These are phyloP conservation scores for Drosophila limbata DNA, from an alignment of 2,888 invertebrate genomes.

Conservation along the genomic window DNA sequence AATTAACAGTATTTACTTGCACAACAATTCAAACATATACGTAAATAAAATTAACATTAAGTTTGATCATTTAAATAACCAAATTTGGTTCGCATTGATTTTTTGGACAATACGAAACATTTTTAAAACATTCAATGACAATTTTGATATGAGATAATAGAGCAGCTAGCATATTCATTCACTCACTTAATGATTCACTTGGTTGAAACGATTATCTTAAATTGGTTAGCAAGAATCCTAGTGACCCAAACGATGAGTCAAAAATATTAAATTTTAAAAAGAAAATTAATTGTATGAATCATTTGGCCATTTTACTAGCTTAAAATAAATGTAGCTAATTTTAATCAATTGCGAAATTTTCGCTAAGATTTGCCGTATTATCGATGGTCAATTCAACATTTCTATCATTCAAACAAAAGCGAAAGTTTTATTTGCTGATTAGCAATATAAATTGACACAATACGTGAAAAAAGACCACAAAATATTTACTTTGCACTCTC, in stretches of 20 bases:
- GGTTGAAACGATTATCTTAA: constrained; percentile 19
- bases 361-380: constrained; percentile 37
- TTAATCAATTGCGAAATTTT: constrained; percentile 15
- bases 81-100: constrained; percentile 24
- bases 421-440: constrained; percentile 53
- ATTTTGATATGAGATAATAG: neutral
- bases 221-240: neutral
- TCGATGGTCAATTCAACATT: constrained; percentile 36
- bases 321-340: constrained; percentile 10
- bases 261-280: neutral
- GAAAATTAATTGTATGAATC: constrained; percentile 17
- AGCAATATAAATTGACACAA: constrained; percentile 26
- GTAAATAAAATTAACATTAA: constrained; percentile 21
- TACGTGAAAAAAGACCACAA: neutral
- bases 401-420: constrained; percentile 35
- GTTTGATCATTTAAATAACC: constrained; percentile 14
- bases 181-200: constrained; percentile 34
- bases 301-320: constrained; percentile 1
- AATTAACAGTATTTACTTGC: constrained; percentile 49
- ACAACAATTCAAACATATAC: constrained; percentile 15
- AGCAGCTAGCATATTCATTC: neutral
- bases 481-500: constrained; percentile 15
- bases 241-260: constrained; percentile 2
- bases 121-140: constrained; percentile 1
- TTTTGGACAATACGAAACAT: constrained; percentile 23